Conservation (phyloP, 2,888 invertebrate genomes). For the Bembecia ichneumoniformis region DNA sequence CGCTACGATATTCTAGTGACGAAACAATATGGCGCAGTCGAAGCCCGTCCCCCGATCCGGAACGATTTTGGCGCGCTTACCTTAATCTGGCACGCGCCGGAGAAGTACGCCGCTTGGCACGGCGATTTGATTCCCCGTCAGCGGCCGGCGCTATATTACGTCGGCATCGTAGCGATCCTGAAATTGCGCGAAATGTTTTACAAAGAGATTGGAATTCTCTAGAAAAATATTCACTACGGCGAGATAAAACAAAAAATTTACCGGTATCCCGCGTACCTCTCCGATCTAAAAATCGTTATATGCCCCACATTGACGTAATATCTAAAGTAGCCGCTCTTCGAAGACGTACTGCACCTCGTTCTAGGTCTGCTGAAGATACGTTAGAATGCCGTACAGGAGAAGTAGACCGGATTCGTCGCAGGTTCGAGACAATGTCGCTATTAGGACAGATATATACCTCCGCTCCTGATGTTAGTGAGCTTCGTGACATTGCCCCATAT, state of each 20-base stretch:
- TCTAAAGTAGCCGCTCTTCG: conserved; percentile 84
- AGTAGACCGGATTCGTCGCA: conserved; percentile 79
- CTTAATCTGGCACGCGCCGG: conserved; percentile 81
- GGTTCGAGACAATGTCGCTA: conserved; percentile 80
- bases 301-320: conserved; percentile 93
- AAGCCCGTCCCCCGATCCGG: conserved; percentile 81
- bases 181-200: conserved; percentile 75
- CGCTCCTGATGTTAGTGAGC: conserved; percentile 82
- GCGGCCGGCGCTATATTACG: conserved; percentile 66
- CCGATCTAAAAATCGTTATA: conserved; percentile 79
- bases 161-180: conserved; percentile 85
- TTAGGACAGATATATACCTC: conserved; percentile 86
- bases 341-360: conserved; percentile 55
- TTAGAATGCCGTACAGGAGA: conserved; percentile 74
- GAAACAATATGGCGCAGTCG: conserved; percentile 80
- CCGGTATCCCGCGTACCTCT: conserved; percentile 77
- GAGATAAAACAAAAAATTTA: conserved; percentile 54
- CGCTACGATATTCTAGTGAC: conserved; percentile 72
- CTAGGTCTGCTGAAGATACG: conserved; percentile 63
- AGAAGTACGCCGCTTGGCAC: conserved; percentile 83
- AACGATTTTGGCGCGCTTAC: conserved; percentile 78
- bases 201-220: conserved; percentile 63
- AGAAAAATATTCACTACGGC: conserved; percentile 39
- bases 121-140: conserved; percentile 81
- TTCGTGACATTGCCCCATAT: conserved; percentile 84